Percentiles rank a stretch among this genome's conserved stretches.
Conservation (phyloP, 1,140 invertebrate genomes). For the Drosophila serrata region DNA sequence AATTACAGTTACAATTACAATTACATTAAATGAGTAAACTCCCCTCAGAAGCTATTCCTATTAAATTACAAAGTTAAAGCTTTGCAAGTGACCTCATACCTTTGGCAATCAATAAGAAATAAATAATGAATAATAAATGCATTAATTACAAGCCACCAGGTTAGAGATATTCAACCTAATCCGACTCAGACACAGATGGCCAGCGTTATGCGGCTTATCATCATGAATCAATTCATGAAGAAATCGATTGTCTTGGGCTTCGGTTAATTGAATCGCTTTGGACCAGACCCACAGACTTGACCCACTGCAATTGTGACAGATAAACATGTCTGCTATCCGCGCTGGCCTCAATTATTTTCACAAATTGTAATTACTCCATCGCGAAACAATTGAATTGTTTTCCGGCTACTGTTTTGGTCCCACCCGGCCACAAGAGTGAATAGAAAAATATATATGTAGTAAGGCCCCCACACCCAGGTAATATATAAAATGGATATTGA, state of each 20-base stretch:
- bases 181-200: constrained; percentile 1
- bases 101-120: background rate
- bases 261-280: constrained; percentile 29
- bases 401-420: constrained; percentile 42
- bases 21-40: no score
- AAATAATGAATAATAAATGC: constrained; percentile 10
- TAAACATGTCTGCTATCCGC: constrained; percentile 15
- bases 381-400: constrained; percentile 57
- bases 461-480: constrained; percentile 35
- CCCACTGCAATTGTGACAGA: constrained; percentile 29
- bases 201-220: constrained; percentile 4
- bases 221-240: constrained; percentile 5
- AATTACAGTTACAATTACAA: no score
- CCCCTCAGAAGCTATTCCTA: background rate
- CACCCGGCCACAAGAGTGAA: constrained; percentile 4
- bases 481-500: constrained; percentile 36
- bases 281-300: constrained; percentile 19
- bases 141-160: constrained; percentile 21
- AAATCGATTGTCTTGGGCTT: constrained; percentile 23
- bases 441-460: background rate
- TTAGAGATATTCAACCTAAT: background rate
- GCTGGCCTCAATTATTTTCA: constrained; percentile 47
- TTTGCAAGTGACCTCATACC: background rate
- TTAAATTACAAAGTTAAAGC: background rate
- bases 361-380: constrained; percentile 54